A percentile compares a stretch with the other conserved stretches of the same genome.
Evolutionary conservation across 2,797 vertebrate genomes (phyloP).

Genomic region (Aeoliscus strigatus): DNA sequence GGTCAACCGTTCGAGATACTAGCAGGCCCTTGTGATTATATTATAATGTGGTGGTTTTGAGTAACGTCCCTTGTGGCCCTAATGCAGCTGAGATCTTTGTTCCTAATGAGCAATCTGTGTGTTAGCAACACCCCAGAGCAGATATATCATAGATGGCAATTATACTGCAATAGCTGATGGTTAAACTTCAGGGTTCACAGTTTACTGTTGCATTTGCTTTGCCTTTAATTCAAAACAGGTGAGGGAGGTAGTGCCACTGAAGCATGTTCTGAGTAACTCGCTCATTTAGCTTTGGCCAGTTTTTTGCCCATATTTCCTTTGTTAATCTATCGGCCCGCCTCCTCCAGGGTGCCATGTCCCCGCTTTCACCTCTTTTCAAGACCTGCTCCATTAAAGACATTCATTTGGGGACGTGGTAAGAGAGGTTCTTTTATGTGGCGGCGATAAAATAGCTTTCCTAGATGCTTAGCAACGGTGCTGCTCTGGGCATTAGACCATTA

Average conservation of each 20-base stretch:
- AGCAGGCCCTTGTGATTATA: slow-evolving; percentile 9
- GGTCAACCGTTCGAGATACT: slow-evolving; percentile 4
- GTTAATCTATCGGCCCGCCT: slow-evolving; percentile 32
- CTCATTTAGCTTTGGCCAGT: no score
- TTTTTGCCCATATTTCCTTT: no score
- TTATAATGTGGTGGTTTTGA: slow-evolving; percentile 2
- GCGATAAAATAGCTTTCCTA: slow-evolving; percentile 67
- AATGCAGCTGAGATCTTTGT: slow-evolving; percentile 8
- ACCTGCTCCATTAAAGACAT: slow-evolving; percentile 65
- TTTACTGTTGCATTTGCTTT: slow-evolving; percentile 61
- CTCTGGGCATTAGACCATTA: slow-evolving; percentile 64
- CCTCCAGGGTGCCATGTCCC: slow-evolving; percentile 56
- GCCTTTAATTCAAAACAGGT: slow-evolving; percentile 74
- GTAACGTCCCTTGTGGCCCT: slow-evolving; percentile 12
- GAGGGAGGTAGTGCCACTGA: slow-evolving; percentile 52
- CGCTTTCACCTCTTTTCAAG: slow-evolving; percentile 59
- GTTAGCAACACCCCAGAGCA: slow-evolving; percentile 28
- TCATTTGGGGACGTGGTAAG: slow-evolving; percentile 51
- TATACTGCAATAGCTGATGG: slow-evolving; percentile 74
- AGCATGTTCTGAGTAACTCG: slow-evolving; percentile 20
- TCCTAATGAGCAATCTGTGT: slow-evolving; percentile 17
- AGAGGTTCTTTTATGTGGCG: slow-evolving; percentile 66
- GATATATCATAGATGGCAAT: slow-evolving; percentile 67
- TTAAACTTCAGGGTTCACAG: slow-evolving; percentile 69
- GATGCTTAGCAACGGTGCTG: slow-evolving; percentile 61